Percentiles rank a stretch among this genome's conserved stretches.
phyloP scores from a whole-genome alignment of 64 coral and sea anemone species.

The Catalaphyllia jardinei region DNA sequence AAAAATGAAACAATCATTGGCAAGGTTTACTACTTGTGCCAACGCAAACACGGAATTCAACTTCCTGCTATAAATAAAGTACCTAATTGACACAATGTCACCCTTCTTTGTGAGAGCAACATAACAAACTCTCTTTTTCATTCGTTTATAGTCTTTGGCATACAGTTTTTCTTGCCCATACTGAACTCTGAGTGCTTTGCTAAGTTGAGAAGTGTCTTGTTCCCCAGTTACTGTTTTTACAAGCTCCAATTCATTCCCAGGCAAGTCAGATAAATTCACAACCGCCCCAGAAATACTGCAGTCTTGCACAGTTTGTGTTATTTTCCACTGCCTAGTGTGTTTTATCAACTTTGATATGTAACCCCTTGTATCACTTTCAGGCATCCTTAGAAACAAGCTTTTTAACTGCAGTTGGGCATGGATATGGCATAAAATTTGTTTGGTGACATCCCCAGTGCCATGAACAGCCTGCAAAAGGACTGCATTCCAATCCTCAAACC shows the following conservation, averaged over 20 bases:
- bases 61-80: slow-evolving; percentile 43
- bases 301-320: too few relatives aligned
- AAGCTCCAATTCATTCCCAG: too few relatives aligned
- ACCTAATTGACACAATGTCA: slow-evolving; percentile 31
- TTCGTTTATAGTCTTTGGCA: slow-evolving; percentile 31
- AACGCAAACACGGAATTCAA: slow-evolving; percentile 40
- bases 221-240: too few relatives aligned
- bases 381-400: too few relatives aligned
- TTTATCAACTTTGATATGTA: too few relatives aligned
- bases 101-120: slow-evolving; percentile 35
- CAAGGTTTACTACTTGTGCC: background rate
- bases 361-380: too few relatives aligned
- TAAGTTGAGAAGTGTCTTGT: slow-evolving; percentile 13
- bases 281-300: too few relatives aligned
- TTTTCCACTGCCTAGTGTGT: too few relatives aligned
- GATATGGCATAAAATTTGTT: slow-evolving; percentile 35
- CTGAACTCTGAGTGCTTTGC: slow-evolving; percentile 39
- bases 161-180: slow-evolving; percentile 42
- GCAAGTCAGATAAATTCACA: too few relatives aligned
- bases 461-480: slow-evolving; percentile 48
- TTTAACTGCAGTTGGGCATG: too few relatives aligned
- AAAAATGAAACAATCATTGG: slow-evolving; percentile 39
- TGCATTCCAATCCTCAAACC: slow-evolving; percentile 69
- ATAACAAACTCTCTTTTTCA: slow-evolving; percentile 65
- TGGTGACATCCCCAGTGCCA: slow-evolving; percentile 55